Evolutionary conservation across 2,113 vertebrate species (phyloP), one percentile per base, ranked within the genome.

Genomic region (Sterrhoptilus dennistouni): DNA sequence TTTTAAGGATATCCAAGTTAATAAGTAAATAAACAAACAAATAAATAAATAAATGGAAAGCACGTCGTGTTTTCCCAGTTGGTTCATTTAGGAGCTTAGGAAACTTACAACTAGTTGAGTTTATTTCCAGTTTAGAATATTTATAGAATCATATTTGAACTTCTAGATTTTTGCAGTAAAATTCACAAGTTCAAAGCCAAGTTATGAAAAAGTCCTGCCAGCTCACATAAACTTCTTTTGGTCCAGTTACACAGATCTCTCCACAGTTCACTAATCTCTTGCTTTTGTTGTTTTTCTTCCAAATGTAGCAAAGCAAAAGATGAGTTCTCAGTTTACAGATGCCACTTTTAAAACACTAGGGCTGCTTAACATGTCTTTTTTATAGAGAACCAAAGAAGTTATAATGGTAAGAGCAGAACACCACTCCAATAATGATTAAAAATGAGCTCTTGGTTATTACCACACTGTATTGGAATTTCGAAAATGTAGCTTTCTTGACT

Each of bases 81-180:
- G 60, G 28, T 21, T 94, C 11, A 31, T 72, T n/a, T 28, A 42
- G 31, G 31, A 80, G 20, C 12, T 83, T 72, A 65, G 54, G 49
- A 91, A 70, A 66, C 9, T 50, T 77, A 52, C 1, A 3, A 18
- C 19, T 93, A 82, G 94, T 65, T 90, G 28, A 79, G 42, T 74
- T 70, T 50, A n/a, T 44, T 47, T 56, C 47, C 68, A 87, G 83
- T 91, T 72, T 74, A 83, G 68, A 80, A 50, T 90, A 89, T 87
- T 91, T 89, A n/a, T 75, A 93, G 35, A 33, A 87, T 90, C 54
- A 75, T 56, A 59, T 91, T 87, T 90, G 80, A 92, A 83, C 23
- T 11, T 13, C 75, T 82, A 83, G 44, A 61, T 64, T 93, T 76
- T 79, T 71, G 44, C 24, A 52, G 21, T 93, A 68, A 96, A 71